Percentiles rank a stretch among this genome's conserved stretches.
Evolutionary conservation across 2,113 vertebrate genomes (phyloP).

Genomic region (Trachemys scripta): DNA sequence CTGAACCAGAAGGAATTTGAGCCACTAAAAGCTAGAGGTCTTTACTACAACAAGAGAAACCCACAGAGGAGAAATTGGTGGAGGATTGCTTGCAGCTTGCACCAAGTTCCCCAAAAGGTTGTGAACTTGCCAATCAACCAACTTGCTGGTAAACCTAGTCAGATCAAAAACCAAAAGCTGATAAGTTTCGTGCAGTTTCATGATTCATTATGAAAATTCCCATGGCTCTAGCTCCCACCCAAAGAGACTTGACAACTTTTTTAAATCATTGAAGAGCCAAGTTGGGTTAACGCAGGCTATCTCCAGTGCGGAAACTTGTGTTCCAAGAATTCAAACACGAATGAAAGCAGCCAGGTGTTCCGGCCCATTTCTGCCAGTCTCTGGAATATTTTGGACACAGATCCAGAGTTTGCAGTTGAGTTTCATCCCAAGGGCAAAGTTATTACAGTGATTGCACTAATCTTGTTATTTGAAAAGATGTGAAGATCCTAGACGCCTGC

Average conservation of each 20-base stretch:
- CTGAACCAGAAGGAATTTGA: background rate
- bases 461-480: background rate
- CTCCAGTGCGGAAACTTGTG: background rate
- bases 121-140: background rate
- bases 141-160: background rate
- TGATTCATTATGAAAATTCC: background rate
- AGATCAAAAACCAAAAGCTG: background rate
- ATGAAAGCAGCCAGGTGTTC: background rate
- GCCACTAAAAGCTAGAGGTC: conserved; percentile 3
- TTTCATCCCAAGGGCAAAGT: background rate
- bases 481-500: background rate
- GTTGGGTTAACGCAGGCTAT: background rate
- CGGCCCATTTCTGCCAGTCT: too few relatives aligned
- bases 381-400: background rate
- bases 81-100: background rate
- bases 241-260: background rate
- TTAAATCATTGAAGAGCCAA: background rate
- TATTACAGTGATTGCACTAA: background rate
- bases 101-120: background rate
- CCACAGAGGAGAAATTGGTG: background rate
- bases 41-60: background rate
- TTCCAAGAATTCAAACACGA: background rate
- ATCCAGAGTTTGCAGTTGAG: background rate
- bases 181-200: background rate
- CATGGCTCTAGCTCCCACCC: background rate